These are phyloP conservation scores for Microctenopoma lineatum DNA, from an alignment of 2,797 vertebrate species.

Conservation along the genomic window DNA sequence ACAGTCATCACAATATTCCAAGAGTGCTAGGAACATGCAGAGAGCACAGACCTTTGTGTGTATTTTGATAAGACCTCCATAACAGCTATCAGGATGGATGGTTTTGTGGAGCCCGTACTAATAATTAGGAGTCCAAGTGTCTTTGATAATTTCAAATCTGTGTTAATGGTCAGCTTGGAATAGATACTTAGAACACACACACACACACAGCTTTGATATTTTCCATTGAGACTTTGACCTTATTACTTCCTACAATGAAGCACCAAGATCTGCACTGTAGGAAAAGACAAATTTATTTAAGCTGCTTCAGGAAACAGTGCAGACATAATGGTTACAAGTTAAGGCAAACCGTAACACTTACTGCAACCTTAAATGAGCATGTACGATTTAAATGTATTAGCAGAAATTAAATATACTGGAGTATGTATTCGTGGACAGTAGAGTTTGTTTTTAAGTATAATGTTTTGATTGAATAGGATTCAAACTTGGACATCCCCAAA, in stretches of 20 bases:
- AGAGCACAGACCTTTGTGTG: conserved; percentile 10
- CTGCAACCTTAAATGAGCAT: background rate
- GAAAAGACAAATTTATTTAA: background rate
- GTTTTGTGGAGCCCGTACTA: conserved; percentile 8
- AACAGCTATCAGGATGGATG: background rate
- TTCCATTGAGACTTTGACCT: background rate
- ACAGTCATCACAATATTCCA: background rate
- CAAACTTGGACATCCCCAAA: too few species aligned
- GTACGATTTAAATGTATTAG: too few species aligned
- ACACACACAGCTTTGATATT: background rate
- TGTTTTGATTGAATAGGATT: too few species aligned
- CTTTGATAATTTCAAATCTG: background rate
- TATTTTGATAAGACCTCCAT: background rate
- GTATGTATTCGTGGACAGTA: too few species aligned
- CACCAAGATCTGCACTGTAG: background rate
- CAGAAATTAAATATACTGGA: too few species aligned
- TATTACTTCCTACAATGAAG: background rate
- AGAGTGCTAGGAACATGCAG: conserved; percentile 10
- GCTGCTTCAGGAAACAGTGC: background rate
- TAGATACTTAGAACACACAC: background rate
- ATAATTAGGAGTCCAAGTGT: conserved; percentile 4
- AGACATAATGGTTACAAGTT: background rate
- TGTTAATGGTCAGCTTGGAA: too few species aligned
- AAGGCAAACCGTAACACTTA: background rate
- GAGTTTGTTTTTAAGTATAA: too few species aligned